A percentile compares a stretch with the other conserved stretches of the same genome.
These are phyloP conservation scores for Loriculus beryllinus DNA, from an alignment of 2,797 vertebrate genomes.

Conservation along the genomic window DNA sequence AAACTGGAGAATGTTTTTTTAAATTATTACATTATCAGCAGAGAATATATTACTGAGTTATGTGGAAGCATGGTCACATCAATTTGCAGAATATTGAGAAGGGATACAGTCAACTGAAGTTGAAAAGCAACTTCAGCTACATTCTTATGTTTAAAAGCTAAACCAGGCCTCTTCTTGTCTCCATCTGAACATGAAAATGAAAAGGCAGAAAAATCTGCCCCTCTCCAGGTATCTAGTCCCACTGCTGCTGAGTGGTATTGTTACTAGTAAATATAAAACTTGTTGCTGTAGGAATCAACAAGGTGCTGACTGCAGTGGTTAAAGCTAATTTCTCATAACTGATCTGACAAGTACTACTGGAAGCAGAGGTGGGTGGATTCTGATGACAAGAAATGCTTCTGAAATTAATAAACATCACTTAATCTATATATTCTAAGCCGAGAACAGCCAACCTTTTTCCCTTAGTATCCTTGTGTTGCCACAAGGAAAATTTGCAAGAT, in stretches of 20 bases:
- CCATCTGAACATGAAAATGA: not conserved
- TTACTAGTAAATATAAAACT: not conserved
- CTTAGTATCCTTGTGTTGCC: not conserved
- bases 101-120: not conserved
- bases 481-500: not conserved
- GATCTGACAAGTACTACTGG: not conserved
- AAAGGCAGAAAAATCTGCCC: slow-evolving; percentile 6
- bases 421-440: not conserved
- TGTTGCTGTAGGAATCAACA: not conserved
- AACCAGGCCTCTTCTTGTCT: not conserved
- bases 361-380: not conserved
- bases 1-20: not conserved
- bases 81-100: not conserved
- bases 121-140: not conserved
- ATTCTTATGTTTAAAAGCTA: not conserved
- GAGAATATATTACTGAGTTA: not conserved
- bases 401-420: not conserved
- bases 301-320: not conserved
- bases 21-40: not conserved
- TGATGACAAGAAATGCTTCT: not conserved
- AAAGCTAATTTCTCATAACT: not conserved
- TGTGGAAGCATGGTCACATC: not conserved
- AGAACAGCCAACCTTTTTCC: not conserved
- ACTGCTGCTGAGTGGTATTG: not conserved
- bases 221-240: not conserved